A percentile compares a stretch with the other conserved stretches of the same genome.
phyloP scores from a whole-genome alignment of 2,797 vertebrate genomes.

The Valencia hispanica region DNA sequence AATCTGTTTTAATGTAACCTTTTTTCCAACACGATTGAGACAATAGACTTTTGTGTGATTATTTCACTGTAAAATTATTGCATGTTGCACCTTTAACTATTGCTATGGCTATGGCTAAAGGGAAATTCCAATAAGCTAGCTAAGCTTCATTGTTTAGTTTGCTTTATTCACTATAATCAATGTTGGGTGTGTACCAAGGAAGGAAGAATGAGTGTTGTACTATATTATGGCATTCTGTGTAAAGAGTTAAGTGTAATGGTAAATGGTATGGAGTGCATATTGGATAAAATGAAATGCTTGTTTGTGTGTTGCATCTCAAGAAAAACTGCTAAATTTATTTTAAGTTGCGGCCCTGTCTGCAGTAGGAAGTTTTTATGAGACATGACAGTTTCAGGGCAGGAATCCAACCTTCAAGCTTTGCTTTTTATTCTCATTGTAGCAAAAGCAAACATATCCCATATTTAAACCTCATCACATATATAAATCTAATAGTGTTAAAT shows the following conservation, averaged over 20 bases:
- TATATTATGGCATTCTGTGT: background rate
- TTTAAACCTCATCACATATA: slow-evolving; percentile 2
- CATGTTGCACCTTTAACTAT: no score
- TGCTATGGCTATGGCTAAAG: no score
- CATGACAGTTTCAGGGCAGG: slow-evolving; percentile 49
- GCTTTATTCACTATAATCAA: background rate
- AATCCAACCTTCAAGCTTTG: slow-evolving; percentile 27
- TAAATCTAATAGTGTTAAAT: background rate
- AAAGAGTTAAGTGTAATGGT: background rate
- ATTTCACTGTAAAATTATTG: no score
- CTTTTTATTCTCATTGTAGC: slow-evolving; percentile 15
- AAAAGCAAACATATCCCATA: background rate
- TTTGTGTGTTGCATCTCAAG: slow-evolving; percentile 5
- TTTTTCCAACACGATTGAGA: no score
- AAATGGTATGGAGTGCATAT: background rate
- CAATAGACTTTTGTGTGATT: no score
- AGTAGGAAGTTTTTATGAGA: slow-evolving; percentile 19
- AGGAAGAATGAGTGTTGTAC: background rate
- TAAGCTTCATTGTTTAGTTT: background rate
- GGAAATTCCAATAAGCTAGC: background rate
- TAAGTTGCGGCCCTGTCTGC: slow-evolving; percentile 12
- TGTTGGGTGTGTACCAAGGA: background rate
- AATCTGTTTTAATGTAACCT: no score
- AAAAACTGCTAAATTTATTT: slow-evolving; percentile 5
- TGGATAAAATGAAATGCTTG: slow-evolving; percentile 1